Evolutionary conservation across 2,888 invertebrate species (phyloP).

Genomic region (Cecidostiba fungosa): DNA sequence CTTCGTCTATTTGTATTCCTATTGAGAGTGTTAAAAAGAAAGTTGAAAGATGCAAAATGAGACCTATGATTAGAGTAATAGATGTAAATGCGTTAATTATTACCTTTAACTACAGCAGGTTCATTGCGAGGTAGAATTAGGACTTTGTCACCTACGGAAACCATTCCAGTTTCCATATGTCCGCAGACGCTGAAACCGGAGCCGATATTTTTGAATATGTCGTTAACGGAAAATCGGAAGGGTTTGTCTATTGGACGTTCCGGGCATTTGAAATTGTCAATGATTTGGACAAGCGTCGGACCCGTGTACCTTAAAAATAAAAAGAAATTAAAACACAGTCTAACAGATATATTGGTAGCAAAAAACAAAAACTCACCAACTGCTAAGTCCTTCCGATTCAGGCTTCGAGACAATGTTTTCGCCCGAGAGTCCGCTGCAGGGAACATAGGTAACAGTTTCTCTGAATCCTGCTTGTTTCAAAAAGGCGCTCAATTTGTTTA

Average conservation of each 20-base stretch:
- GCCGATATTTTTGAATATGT: conserved; percentile 96
- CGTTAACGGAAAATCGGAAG: conserved; percentile 94
- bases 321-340: neutral
- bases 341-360: neutral
- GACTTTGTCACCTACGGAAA: conserved; percentile 93
- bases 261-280: conserved; percentile 93
- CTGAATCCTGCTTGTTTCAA: conserved; percentile 96
- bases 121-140: conserved; percentile 93
- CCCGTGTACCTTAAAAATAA: conserved; percentile 87
- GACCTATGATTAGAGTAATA: neutral
- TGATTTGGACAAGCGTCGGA: conserved; percentile 90
- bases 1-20: conserved; percentile 87
- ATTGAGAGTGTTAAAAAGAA: conserved; percentile 11
- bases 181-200: conserved; percentile 96
- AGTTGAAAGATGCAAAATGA: conserved; percentile 57
- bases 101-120: conserved; percentile 89
- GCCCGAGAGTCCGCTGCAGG: conserved; percentile 97
- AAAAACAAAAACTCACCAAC: conserved; percentile 81
- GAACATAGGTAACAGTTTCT: conserved; percentile 94
- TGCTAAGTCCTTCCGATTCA: conserved; percentile 84
- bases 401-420: conserved; percentile 91
- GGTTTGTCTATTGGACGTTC: conserved; percentile 93
- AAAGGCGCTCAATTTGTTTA: conserved; percentile 89
- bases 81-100: conserved; percentile 68
- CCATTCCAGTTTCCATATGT: conserved; percentile 93